phyloP scores from a whole-genome alignment of 1,140 invertebrate species.

The Ericerus pela region DNA sequence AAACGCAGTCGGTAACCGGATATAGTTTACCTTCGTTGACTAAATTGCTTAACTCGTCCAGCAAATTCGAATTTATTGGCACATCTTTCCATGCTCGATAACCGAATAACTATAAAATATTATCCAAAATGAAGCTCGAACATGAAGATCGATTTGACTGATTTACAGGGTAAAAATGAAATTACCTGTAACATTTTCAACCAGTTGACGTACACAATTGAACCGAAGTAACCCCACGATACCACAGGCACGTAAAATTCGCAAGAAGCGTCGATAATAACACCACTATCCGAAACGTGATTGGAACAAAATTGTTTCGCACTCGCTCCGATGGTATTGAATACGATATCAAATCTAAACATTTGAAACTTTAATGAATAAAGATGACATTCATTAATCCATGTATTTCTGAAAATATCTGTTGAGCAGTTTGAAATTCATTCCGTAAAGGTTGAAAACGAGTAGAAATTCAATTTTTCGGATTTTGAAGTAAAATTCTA shows the following conservation, averaged over 20 bases:
- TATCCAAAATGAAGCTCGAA: not conserved
- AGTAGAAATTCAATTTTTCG: not conserved
- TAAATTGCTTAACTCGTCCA: slow-evolving; percentile 14
- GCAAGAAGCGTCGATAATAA: not conserved
- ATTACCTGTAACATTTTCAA: slow-evolving; percentile 3
- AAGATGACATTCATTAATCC: not conserved
- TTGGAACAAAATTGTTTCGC: slow-evolving; percentile 7
- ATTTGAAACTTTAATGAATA: slow-evolving; percentile 1
- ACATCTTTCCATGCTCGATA: slow-evolving; percentile 11
- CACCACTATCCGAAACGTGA: slow-evolving; percentile 1
- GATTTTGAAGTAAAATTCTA: not conserved
- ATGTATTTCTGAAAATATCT: not conserved
- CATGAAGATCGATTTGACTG: too few relatives aligned
- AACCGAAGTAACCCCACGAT: not conserved
- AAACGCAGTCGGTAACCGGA: slow-evolving; percentile 15
- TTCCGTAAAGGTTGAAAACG: not conserved
- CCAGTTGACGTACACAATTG: slow-evolving; percentile 11
- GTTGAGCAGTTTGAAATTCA: not conserved
- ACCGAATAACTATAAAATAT: not conserved
- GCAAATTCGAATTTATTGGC: slow-evolving; percentile 7
- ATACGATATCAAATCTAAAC: slow-evolving; percentile 16
- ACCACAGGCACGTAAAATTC: slow-evolving; percentile 2
- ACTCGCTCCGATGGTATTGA: slow-evolving; percentile 11
- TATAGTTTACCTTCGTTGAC: slow-evolving; percentile 9
- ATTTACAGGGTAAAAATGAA: not conserved